Conservation (phyloP, 2,888 invertebrate genomes). For the Drosophila prolongata region DNA sequence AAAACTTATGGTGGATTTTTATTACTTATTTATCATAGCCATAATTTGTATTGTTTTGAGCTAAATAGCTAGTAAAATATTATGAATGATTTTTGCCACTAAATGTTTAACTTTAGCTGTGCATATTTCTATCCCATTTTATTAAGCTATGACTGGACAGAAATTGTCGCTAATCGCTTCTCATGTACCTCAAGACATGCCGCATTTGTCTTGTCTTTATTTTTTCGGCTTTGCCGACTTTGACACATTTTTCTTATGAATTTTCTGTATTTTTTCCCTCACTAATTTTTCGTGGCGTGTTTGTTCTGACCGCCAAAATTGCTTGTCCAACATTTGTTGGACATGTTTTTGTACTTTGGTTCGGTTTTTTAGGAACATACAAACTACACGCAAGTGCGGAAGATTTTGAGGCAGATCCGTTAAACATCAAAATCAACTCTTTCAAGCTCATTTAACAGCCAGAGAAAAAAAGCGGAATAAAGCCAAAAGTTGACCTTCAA, state of each 20-base stretch:
- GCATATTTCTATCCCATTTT: conserved; percentile 15
- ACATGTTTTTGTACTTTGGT: conserved; percentile 47
- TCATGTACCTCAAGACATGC: conserved; percentile 53
- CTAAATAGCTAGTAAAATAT: too few species aligned
- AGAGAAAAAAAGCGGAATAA: conserved; percentile 19
- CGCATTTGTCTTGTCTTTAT: conserved; percentile 53
- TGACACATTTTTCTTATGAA: conserved; percentile 51
- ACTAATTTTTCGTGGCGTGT: conserved; percentile 34
- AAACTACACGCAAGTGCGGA: conserved; percentile 34
- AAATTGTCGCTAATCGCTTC: conserved; percentile 59
- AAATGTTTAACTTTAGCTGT: not conserved
- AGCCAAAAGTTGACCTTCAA: conserved; percentile 76
- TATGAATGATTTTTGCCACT: too few species aligned
- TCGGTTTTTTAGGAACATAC: conserved; percentile 22
- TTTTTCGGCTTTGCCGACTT: conserved; percentile 30
- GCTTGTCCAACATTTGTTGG: conserved; percentile 47
- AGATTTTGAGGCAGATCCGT: conserved; percentile 36
- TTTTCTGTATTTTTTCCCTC: conserved; percentile 36
- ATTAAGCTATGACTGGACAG: conserved; percentile 55
- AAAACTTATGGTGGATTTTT: too few species aligned
- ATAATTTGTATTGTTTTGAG: too few species aligned
- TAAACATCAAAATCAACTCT: conserved; percentile 52
- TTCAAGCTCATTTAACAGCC: conserved; percentile 73
- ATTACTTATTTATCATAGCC: too few species aligned
- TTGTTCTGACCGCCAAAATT: conserved; percentile 42